Conservation (phyloP, 2,113 vertebrate species). For the Malaclemys terrapin region DNA sequence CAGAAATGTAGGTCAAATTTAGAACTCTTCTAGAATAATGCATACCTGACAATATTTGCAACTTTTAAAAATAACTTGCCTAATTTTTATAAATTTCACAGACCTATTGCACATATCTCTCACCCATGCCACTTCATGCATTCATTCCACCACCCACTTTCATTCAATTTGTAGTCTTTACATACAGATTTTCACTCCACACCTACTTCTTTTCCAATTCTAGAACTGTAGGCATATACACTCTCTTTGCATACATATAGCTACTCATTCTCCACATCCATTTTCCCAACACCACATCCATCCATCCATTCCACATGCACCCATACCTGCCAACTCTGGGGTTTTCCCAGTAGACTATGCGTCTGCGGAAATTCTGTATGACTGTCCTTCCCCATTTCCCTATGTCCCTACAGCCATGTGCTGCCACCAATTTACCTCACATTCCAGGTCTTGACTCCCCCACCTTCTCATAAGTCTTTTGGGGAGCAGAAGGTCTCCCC, state of each 20-base stretch:
- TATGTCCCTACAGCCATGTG: background rate
- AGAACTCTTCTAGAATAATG: background rate
- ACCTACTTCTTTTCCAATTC: background rate
- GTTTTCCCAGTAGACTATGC: background rate
- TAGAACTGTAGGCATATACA: background rate
- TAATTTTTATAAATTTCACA: background rate
- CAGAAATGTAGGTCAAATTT: background rate
- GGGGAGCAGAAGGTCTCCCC: background rate
- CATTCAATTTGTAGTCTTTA: background rate
- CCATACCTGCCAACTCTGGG: background rate
- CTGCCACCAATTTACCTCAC: background rate
- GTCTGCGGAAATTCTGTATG: background rate
- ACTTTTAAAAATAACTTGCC: background rate
- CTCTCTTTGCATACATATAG: background rate
- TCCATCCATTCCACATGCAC: background rate
- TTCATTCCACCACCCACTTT: background rate
- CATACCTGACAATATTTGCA: background rate
- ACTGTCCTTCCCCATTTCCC: background rate
- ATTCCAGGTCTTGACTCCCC: background rate
- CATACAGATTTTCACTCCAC: background rate
- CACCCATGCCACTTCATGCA: background rate
- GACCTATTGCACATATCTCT: background rate
- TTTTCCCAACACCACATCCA: background rate
- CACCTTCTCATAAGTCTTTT: background rate
- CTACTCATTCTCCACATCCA: background rate